These are phyloP conservation scores for Daboia siamensis DNA, from an alignment of 2,113 vertebrate genomes.

Conservation along the genomic window DNA sequence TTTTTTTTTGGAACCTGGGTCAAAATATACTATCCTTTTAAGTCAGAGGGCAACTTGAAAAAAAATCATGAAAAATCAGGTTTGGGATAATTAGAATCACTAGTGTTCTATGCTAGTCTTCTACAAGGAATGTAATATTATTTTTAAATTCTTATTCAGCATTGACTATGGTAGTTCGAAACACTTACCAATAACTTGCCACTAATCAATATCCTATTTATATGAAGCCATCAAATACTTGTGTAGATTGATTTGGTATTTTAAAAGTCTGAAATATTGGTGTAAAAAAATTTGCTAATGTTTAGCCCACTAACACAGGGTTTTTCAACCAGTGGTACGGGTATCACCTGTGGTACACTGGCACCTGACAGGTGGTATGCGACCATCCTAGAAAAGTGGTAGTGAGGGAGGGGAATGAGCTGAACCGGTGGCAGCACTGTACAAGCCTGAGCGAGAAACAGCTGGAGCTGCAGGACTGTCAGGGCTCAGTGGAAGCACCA, in stretches of 20 bases:
- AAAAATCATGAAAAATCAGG: not conserved
- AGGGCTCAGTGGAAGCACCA: too few species aligned
- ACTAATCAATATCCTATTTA: not conserved
- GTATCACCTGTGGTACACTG: too few species aligned
- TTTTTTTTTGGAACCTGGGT: too few species aligned
- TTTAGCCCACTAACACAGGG: not conserved
- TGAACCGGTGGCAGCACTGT: too few species aligned
- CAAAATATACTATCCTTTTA: too few species aligned
- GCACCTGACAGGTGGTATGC: too few species aligned
- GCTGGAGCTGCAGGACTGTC: too few species aligned
- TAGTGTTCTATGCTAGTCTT: not conserved
- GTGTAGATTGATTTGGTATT: not conserved
- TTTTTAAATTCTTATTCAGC: not conserved
- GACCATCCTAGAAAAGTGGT: too few species aligned
- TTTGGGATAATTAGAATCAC: not conserved
- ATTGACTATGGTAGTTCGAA: not conserved
- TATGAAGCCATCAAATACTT: not conserved
- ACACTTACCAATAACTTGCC: not conserved
- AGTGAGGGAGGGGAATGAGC: too few species aligned
- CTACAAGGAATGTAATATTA: not conserved
- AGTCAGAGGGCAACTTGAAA: not conserved
- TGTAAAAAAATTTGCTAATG: not conserved
- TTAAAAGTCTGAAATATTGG: not conserved
- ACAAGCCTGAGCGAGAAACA: too few species aligned
- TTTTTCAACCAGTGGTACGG: too few species aligned